These are phyloP conservation scores for Apodemia hepburni DNA, from an alignment of 2,888 invertebrate genomes.

Conservation along the genomic window DNA sequence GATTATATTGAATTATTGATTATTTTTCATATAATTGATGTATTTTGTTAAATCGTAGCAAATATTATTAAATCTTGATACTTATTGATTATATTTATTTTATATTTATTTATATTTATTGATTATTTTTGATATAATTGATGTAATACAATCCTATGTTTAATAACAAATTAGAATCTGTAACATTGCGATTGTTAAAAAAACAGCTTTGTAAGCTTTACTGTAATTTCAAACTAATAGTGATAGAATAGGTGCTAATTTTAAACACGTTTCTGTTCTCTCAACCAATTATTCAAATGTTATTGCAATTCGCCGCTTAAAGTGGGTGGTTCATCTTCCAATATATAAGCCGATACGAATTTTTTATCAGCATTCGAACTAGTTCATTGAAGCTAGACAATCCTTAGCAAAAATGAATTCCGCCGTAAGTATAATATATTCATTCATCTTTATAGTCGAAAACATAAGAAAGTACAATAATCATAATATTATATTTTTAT, in stretches of 20 bases:
- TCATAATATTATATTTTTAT: slow-evolving; percentile 20
- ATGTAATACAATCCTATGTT: neutral
- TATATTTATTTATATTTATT: too few relatives aligned
- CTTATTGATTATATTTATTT: too few relatives aligned
- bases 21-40: too few relatives aligned
- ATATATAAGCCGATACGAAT: slow-evolving; percentile 69
- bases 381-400: slow-evolving; percentile 62
- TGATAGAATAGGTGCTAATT: slow-evolving; percentile 35
- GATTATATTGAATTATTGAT: too few relatives aligned
- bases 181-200: neutral
- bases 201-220: slow-evolving; percentile 15
- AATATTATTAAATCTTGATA: too few relatives aligned
- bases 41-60: too few relatives aligned
- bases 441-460: slow-evolving; percentile 10
- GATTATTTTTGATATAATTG: too few relatives aligned
- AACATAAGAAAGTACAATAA: slow-evolving; percentile 17
- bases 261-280: slow-evolving; percentile 44
- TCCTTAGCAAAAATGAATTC: slow-evolving; percentile 51
- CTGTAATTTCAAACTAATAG: slow-evolving; percentile 26
- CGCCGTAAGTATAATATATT: slow-evolving; percentile 46
- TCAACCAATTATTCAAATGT: slow-evolving; percentile 63
- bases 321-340: slow-evolving; percentile 63
- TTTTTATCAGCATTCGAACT: slow-evolving; percentile 68
- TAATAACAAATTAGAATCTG: neutral
- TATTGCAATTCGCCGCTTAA: slow-evolving; percentile 56